phyloP scores from a whole-genome alignment of 2,888 invertebrate species.

The Acronicta alni region DNA sequence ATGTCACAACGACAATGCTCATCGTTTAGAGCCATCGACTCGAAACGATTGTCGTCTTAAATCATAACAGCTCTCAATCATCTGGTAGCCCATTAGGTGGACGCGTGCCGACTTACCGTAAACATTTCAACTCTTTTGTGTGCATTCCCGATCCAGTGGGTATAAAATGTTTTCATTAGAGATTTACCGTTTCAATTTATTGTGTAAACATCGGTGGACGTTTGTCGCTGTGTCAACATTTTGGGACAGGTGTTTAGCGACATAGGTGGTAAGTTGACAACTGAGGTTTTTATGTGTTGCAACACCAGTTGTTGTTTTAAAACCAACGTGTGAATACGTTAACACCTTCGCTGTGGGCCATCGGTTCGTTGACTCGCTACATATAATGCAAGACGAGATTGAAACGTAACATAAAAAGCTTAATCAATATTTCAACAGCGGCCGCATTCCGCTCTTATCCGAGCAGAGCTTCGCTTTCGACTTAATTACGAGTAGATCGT shows the following conservation, averaged over 20 bases:
- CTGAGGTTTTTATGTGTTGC: constrained; percentile 65
- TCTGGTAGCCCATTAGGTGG: constrained; percentile 66
- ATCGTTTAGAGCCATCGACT: constrained; percentile 71
- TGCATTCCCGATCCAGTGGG: constrained; percentile 62
- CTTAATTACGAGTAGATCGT: constrained; percentile 81
- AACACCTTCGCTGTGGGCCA: constrained; percentile 50
- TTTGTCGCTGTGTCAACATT: constrained; percentile 70
- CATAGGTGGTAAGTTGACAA: constrained; percentile 71
- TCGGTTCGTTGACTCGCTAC: constrained; percentile 61
- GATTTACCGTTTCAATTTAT: constrained; percentile 75
- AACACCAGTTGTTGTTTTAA: constrained; percentile 59
- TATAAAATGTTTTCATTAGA: constrained; percentile 61
- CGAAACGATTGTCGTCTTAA: constrained; percentile 68
- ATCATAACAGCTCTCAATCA: constrained; percentile 78
- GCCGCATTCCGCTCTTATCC: constrained; percentile 79
- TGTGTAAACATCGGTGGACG: constrained; percentile 67
- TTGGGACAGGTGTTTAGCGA: constrained; percentile 68
- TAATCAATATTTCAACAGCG: constrained; percentile 77
- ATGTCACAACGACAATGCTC: constrained; percentile 79
- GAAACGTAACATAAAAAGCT: constrained; percentile 69
- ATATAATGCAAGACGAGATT: constrained; percentile 58
- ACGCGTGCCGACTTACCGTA: constrained; percentile 76
- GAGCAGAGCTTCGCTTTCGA: constrained; percentile 70
- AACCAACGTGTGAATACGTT: constrained; percentile 60
- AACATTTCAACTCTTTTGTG: constrained; percentile 71